Evolutionary conservation across 2,113 vertebrate species (phyloP).

Genomic region (Setophaga coronata): DNA sequence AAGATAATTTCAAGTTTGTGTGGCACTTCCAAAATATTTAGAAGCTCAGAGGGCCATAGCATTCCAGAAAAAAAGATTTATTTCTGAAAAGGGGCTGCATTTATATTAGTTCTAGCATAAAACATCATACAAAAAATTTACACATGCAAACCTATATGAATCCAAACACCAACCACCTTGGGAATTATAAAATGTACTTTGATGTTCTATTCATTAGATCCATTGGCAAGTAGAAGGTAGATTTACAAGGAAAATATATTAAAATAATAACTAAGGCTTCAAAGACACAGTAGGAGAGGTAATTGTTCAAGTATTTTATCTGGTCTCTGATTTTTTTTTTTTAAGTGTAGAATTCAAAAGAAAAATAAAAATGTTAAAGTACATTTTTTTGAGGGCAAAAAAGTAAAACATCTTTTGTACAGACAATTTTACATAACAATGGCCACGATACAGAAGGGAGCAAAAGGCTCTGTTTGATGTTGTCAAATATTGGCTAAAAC

Average conservation of each 20-base stretch:
- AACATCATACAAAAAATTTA: not conserved
- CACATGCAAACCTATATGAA: not conserved
- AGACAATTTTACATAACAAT: constrained; percentile 1
- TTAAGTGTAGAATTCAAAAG: not conserved
- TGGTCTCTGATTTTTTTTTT: not conserved
- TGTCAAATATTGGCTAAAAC: not conserved
- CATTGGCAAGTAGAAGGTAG: not conserved
- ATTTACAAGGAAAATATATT: not conserved
- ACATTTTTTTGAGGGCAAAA: not conserved
- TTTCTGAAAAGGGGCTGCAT: not conserved
- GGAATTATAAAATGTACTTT: not conserved
- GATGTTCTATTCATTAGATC: not conserved
- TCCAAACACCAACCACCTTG: not conserved
- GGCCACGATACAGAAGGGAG: not conserved
- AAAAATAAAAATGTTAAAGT: not conserved
- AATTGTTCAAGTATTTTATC: not conserved
- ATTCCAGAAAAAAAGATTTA: not conserved
- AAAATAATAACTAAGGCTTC: not conserved
- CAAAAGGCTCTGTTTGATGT: not conserved
- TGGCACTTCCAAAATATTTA: not conserved
- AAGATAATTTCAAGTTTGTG: not conserved
- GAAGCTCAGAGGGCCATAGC: not conserved
- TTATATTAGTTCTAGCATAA: not conserved
- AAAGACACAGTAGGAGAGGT: not conserved
- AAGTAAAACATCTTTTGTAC: not conserved